Base-by-base conservation (phyloP, 1,140 invertebrate species). In the honey bee (Apis mellifera) region DNA sequence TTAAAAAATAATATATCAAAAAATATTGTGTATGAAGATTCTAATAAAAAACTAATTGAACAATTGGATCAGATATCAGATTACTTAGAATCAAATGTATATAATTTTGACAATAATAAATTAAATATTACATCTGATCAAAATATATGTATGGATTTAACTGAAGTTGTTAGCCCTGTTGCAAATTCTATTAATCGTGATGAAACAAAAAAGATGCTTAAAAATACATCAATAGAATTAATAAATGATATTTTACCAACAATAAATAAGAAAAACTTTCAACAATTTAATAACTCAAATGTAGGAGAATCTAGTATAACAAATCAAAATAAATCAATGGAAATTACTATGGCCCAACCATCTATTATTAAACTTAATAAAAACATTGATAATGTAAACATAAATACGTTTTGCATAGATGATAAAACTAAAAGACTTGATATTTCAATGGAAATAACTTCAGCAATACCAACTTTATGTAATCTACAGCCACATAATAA, bases 381-480 rank as follows among this genome's bases (percentile, higher is more conserved):
- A 21, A 69, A 55, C 62, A 42, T 15, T 84, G 17, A 77, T 17
- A 70, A 19, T 59, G 3, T 0, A 52, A 8, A 72, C 13, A 19
- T 12, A 50, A 11, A 32, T 21, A 57, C 11, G 42, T 72, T 12
- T 54, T 69, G 17, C 12, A 3, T 8, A 52, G 13, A 77, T 72
- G n/a, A 72, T n/a, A 78, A 5, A 54, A 74, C 64, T 50, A 23
- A n/a, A 50, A 13, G 55, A 7, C 69, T 83, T 42, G 9, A 72
- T 66, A 2, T 42, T 59, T 84, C 82, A 15, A 84, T 86, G 78
- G 87, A 90, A 83, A 83, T 84, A 17, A 85, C 84, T 57, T 32
- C 85, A 48, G 1, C 19, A 71, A n/a, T 86, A 52, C 70, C 75
- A 57, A 23, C 23, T 69, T 72, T 60, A 9, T 59, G 13, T 62